Evolutionary conservation across 92 coral and sea anemone species (phyloP), one percentile per base, ranked within the genome.

Genomic region (Siderastrea siderea): DNA sequence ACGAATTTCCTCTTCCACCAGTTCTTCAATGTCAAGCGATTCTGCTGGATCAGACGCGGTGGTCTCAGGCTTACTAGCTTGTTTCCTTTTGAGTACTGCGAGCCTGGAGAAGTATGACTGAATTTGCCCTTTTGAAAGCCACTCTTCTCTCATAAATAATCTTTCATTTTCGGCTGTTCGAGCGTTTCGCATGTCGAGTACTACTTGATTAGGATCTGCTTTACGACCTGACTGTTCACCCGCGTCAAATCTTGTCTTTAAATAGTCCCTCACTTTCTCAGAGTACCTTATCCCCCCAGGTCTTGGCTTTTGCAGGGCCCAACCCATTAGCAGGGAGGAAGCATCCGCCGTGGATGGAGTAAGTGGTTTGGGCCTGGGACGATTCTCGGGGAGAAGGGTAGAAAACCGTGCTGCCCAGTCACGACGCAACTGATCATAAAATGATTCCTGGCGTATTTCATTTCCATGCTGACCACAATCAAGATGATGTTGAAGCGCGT

Each of bases 371-470:
- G 84, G 26, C 16, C 65, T 80, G 4, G 75, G 65, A 11, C 68
- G 68, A 54, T 87, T 60, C 15, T 79, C 78, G 47, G 86, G 68
- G 49, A 70, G 84, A 82, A 89, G 49, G 26, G 88, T 77, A 14
- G 87, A n/a, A 77, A 81, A 76, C 75, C 15, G 45, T 79, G 85
- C 69, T 11, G 66, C 93, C 93, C 89, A 89, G 62, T 89, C 93
- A 17, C 93, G 71, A 43, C 86, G 83, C 51, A 89, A 77, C 47
- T 89, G 86, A 54, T 89, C 89, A 71, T 89, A 89, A 9, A 84
- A 26, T 26, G 83, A 81, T 79, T 79, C 73, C 73, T 79, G 83
- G 71, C 73, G 14, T 48, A 8, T 79, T 63, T 89, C 51, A 54
- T 48, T 86, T 66, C 70, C 80, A 70, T 83, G 89, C 38, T 83